Conservation (phyloP, 2,797 vertebrate species). For the Chromobotia macracanthus region DNA sequence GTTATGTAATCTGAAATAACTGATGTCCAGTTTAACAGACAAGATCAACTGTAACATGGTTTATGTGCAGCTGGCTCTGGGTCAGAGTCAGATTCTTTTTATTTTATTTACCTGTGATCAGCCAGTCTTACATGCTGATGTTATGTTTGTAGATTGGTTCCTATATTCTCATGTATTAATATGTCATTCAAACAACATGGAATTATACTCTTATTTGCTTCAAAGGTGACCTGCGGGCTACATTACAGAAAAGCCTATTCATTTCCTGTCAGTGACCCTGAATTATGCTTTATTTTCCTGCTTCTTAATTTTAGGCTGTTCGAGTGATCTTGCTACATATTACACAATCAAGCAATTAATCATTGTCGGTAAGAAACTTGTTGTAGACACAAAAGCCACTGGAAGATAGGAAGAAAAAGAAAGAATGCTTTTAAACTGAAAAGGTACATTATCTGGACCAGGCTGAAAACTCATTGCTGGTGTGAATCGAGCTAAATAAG, state of each 20-base stretch:
- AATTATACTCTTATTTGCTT: constrained; percentile 20
- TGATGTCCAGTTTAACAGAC: neutral
- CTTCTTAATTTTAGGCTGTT: constrained; percentile 27
- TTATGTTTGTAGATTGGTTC: constrained; percentile 9
- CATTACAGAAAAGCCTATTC: constrained; percentile 10
- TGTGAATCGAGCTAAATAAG: neutral
- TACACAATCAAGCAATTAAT: neutral
- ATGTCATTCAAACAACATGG: constrained; percentile 5
- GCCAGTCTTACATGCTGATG: neutral
- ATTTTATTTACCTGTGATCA: neutral
- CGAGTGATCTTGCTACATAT: constrained; percentile 3
- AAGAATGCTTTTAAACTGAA: neutral
- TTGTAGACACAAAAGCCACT: neutral
- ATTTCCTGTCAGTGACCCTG: constrained; percentile 32
- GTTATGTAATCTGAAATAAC: too few species aligned
- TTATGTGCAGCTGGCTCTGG: neutral
- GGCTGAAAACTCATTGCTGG: too few species aligned
- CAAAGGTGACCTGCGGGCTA: neutral
- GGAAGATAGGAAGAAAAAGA: neutral
- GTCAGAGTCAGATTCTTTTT: neutral
- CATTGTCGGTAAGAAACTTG: neutral
- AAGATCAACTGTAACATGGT: neutral
- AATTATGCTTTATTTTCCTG: constrained; percentile 7
- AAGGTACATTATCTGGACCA: too few species aligned
- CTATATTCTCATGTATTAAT: constrained; percentile 12